phyloP scores from a whole-genome alignment of 2,888 invertebrate species.

The Brachylomia viminalis region DNA sequence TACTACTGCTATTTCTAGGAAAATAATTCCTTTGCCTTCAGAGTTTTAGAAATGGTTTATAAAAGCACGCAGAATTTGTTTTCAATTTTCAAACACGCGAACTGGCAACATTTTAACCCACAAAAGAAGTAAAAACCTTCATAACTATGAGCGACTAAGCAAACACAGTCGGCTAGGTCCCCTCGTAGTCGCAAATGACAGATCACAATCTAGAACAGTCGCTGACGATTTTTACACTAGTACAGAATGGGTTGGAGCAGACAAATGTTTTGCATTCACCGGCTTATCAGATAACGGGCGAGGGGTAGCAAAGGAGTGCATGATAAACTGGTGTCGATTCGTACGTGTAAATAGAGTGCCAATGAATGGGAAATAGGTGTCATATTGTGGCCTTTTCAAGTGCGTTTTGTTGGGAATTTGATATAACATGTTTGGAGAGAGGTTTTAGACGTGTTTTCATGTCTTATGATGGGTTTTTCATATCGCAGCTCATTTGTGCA shows the following conservation, averaged over 20 bases:
- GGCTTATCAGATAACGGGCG: slow-evolving; percentile 87
- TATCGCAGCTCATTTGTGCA: slow-evolving; percentile 10
- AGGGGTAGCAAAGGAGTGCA: slow-evolving; percentile 85
- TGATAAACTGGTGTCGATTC: slow-evolving; percentile 88
- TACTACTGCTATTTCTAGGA: slow-evolving; percentile 35
- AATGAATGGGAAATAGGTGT: slow-evolving; percentile 87
- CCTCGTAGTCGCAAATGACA: slow-evolving; percentile 82
- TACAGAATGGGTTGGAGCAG: slow-evolving; percentile 85
- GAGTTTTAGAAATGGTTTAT: slow-evolving; percentile 8
- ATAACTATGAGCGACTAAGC: slow-evolving; percentile 59
- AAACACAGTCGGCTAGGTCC: slow-evolving; percentile 74
- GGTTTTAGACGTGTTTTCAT: slow-evolving; percentile 49
- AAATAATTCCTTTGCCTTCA: slow-evolving; percentile 11
- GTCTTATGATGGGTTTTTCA: slow-evolving; percentile 47
- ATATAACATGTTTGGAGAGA: slow-evolving; percentile 53
- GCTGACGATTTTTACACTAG: slow-evolving; percentile 90
- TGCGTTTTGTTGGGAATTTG: slow-evolving; percentile 66
- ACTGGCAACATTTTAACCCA: slow-evolving; percentile 44
- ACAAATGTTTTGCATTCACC: slow-evolving; percentile 89
- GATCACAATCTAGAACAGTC: slow-evolving; percentile 88
- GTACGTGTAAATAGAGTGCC: slow-evolving; percentile 85
- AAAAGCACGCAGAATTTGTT: slow-evolving; percentile 16
- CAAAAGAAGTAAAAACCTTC: slow-evolving; percentile 53
- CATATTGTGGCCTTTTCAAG: slow-evolving; percentile 79
- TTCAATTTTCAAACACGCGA: slow-evolving; percentile 31